Conservation (phyloP, 2,888 invertebrate genomes). For the Liodrosophila aerea region DNA sequence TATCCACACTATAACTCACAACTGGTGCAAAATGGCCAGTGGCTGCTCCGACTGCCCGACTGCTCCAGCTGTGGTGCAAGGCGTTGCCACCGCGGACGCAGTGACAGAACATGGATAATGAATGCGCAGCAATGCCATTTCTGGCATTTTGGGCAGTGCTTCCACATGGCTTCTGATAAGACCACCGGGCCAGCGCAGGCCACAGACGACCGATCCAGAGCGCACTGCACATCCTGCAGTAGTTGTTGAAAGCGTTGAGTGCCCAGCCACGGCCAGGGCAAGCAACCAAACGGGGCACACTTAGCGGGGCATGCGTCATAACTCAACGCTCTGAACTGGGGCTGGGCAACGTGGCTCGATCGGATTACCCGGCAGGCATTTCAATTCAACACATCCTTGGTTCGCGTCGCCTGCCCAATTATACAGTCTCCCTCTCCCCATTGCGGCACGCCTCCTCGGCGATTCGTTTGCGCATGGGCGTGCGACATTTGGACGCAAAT, state of each 20-base stretch:
- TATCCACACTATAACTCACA: constrained; percentile 78
- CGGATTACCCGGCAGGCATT: constrained; percentile 78
- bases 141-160: constrained; percentile 71
- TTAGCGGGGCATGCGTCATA: constrained; percentile 65
- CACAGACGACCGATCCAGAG: not conserved
- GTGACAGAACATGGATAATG: constrained; percentile 66
- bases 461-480: constrained; percentile 48
- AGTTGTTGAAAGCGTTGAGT: constrained; percentile 77
- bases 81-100: constrained; percentile 29
- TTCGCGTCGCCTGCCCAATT: constrained; percentile 54
- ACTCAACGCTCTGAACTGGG: constrained; percentile 37
- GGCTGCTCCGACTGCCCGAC: constrained; percentile 37
- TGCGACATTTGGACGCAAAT: constrained; percentile 64
- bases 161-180: constrained; percentile 81
- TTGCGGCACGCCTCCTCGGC: constrained; percentile 2
- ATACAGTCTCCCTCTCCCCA: constrained; percentile 1
- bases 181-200: constrained; percentile 67
- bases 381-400: constrained; percentile 77
- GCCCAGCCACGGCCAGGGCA: constrained; percentile 47
- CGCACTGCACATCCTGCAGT: constrained; percentile 47
- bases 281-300: constrained; percentile 47
- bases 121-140: constrained; percentile 75
- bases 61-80: constrained; percentile 15
- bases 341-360: constrained; percentile 38
- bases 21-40: constrained; percentile 66